These are phyloP conservation scores for Protobothrops mucrosquamatus DNA, from an alignment of 2,113 vertebrate species.

Conservation along the genomic window DNA sequence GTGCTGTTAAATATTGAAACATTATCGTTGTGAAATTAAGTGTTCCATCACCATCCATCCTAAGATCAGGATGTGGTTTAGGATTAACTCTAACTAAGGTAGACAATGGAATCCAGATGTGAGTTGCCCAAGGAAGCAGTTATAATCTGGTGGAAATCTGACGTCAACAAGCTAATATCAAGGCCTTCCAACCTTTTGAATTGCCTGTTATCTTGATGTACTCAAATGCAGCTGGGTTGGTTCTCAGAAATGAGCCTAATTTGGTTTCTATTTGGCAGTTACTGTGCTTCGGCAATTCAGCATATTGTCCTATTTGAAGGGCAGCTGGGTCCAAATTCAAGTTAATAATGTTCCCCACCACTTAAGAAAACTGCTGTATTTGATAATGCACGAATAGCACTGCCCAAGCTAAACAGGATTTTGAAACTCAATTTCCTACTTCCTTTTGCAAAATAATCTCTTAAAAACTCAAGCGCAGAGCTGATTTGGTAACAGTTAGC, in stretches of 20 bases:
- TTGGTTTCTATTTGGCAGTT: slow-evolving; percentile 22
- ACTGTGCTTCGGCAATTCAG: background rate
- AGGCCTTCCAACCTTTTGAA: slow-evolving; percentile 19
- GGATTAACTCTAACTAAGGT: background rate
- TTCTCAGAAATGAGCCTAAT: slow-evolving; percentile 18
- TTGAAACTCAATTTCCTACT: background rate
- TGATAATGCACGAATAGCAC: background rate
- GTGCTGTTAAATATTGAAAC: background rate
- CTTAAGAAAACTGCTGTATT: background rate
- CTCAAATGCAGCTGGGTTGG: background rate
- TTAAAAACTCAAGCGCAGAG: background rate
- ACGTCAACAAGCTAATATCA: slow-evolving; percentile 14
- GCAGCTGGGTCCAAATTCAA: background rate
- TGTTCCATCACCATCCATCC: background rate
- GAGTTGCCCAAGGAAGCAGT: background rate
- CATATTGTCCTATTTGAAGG: background rate
- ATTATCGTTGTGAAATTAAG: background rate
- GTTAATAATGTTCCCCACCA: background rate
- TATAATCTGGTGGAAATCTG: background rate
- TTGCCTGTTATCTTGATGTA: slow-evolving; percentile 24
- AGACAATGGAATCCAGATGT: background rate
- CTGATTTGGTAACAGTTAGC: slow-evolving; percentile 51
- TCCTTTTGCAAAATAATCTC: background rate
- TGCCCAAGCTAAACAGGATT: background rate
- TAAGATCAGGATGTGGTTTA: slow-evolving; percentile 6